phyloP scores from a whole-genome alignment of 2,888 invertebrate species.

The Acronicta alni region DNA sequence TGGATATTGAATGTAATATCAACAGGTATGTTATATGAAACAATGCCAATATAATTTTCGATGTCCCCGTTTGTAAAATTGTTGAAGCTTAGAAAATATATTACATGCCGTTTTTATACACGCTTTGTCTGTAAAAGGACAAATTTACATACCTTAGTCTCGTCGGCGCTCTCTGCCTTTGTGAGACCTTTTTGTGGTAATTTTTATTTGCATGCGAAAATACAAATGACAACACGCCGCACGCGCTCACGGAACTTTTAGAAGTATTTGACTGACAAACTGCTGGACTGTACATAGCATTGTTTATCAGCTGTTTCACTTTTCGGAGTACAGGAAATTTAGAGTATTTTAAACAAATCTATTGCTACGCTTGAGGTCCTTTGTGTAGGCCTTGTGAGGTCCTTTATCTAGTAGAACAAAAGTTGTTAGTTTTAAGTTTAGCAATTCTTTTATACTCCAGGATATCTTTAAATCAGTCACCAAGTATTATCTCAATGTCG shows the following conservation, averaged over 20 bases:
- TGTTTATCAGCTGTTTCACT: conserved; percentile 29
- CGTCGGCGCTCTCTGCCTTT: conserved; percentile 54
- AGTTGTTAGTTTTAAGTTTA: too few relatives aligned
- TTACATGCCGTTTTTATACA: conserved; percentile 55
- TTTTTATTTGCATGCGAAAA: conserved; percentile 67
- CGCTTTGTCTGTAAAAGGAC: conserved; percentile 57
- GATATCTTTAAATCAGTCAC: too few relatives aligned
- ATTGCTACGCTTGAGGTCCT: too few relatives aligned
- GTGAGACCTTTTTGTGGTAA: conserved; percentile 62
- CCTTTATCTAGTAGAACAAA: too few relatives aligned
- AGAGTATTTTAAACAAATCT: too few relatives aligned
- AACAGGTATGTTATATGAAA: conserved; percentile 38
- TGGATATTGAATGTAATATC: conserved; percentile 19
- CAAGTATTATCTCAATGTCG: too few relatives aligned
- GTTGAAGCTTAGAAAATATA: conserved; percentile 49
- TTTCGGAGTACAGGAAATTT: conserved; percentile 17
- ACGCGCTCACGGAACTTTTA: conserved; percentile 42
- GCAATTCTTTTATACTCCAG: too few relatives aligned
- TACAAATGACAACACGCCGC: conserved; percentile 49
- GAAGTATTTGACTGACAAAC: conserved; percentile 45
- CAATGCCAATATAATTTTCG: conserved; percentile 42
- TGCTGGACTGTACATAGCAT: conserved; percentile 20
- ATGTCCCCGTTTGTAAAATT: conserved; percentile 43
- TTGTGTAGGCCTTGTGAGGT: too few relatives aligned
- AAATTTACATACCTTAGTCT: conserved; percentile 68